Percentiles rank a stretch among this genome's conserved stretches.
phyloP scores from a whole-genome alignment of 1,140 invertebrate species.

The Hylyphantes graminicola region DNA sequence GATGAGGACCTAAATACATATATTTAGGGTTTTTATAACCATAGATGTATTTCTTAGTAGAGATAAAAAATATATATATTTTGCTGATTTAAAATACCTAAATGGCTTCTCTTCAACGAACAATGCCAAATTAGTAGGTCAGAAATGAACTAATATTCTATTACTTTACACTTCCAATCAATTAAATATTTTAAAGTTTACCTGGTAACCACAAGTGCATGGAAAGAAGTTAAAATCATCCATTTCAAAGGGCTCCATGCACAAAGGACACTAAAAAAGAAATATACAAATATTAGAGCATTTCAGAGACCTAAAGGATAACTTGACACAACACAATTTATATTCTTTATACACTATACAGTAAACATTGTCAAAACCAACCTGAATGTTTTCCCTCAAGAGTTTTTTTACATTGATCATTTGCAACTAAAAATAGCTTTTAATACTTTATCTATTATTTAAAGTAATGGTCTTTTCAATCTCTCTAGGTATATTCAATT shows the following conservation, averaged over 20 bases:
- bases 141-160: too few species aligned
- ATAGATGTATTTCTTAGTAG: too few species aligned
- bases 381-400: not conserved
- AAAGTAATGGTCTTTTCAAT: not conserved
- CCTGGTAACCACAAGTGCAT: constrained; percentile 99
- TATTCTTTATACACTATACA: too few species aligned
- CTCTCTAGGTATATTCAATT: too few species aligned
- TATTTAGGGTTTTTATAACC: too few species aligned
- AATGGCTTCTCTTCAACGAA: not conserved
- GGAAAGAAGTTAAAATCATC: constrained; percentile 99
- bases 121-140: too few species aligned
- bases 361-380: not conserved
- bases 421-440: not conserved
- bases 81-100: not conserved
- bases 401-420: not conserved
- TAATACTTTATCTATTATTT: not conserved
- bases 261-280: constrained; percentile 88
- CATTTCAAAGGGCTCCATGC: constrained; percentile 98
- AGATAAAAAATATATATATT: too few species aligned
- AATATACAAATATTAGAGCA: too few species aligned
- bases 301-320: not conserved
- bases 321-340: not conserved
- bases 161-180: too few species aligned
- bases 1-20: too few species aligned
- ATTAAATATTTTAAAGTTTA: constrained; percentile 65